Evolutionary conservation across 2,888 invertebrate genomes (phyloP).

Genomic region (Lycophotia porphyrea): DNA sequence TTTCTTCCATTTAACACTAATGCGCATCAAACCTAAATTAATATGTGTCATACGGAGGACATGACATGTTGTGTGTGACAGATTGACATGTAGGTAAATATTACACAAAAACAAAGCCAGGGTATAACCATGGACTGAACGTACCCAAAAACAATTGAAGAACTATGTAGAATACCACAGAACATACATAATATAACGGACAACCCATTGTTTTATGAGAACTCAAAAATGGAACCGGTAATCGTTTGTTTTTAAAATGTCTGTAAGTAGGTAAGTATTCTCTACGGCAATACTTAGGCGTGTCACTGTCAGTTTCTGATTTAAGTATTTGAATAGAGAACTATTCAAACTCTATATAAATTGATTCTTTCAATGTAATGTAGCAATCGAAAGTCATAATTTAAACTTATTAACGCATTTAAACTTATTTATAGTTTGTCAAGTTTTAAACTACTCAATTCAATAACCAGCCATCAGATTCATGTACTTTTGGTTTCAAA

Average conservation of each 20-base stretch:
- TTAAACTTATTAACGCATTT: too few species aligned
- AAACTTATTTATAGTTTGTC: background rate
- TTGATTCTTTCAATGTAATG: background rate
- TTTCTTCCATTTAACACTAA: too few species aligned
- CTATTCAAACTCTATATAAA: background rate
- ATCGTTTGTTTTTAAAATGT: background rate
- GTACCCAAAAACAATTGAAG: conserved; percentile 13
- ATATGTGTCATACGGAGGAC: background rate
- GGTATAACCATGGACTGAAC: conserved; percentile 14
- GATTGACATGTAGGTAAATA: conserved; percentile 35
- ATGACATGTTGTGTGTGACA: conserved; percentile 12
- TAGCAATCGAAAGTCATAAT: background rate
- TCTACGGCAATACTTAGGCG: background rate
- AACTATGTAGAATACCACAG: conserved; percentile 17
- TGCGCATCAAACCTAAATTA: background rate
- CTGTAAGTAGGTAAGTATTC: background rate
- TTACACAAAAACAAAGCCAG: conserved; percentile 25
- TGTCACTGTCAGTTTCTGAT: background rate
- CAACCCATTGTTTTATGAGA: background rate
- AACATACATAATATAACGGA: conserved; percentile 28
- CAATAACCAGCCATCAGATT: background rate
- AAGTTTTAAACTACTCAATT: background rate
- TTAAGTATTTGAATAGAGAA: background rate
- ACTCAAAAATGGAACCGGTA: background rate
- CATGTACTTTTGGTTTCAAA: background rate